phyloP scores from a whole-genome alignment of 1,140 invertebrate species.

The Cardiocondyla obscurior region DNA sequence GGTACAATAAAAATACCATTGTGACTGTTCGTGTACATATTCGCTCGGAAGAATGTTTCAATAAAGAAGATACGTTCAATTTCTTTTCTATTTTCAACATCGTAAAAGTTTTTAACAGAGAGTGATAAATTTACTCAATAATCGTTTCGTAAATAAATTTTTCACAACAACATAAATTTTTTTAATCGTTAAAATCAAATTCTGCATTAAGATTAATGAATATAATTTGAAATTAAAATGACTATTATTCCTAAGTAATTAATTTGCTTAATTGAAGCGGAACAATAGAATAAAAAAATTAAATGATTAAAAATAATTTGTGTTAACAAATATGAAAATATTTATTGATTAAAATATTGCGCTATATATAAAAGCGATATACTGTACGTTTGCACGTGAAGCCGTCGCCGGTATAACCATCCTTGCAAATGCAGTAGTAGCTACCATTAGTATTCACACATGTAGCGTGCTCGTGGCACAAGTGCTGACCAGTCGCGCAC shows the following conservation, averaged over 20 bases:
- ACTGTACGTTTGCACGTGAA: constrained; percentile 89
- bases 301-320: neutral
- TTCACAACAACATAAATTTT: neutral
- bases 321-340: neutral
- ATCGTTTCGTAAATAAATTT: neutral
- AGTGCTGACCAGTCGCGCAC: constrained; percentile 88
- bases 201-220: neutral
- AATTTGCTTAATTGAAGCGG: neutral
- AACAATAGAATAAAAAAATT: neutral
- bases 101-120: neutral
- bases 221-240: neutral
- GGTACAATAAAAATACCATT: neutral
- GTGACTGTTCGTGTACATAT: neutral
- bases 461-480: constrained; percentile 90
- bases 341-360: neutral
- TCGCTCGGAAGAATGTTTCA: neutral
- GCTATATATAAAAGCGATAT: neutral
- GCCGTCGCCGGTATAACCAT: constrained; percentile 93
- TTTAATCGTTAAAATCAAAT: neutral
- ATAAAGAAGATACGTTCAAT: neutral
- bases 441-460: constrained; percentile 94
- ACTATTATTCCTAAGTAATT: neutral
- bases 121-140: neutral
- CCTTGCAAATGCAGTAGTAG: constrained; percentile 92
- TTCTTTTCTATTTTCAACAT: neutral